Percentiles rank a stretch among this genome's conserved stretches.
These are phyloP conservation scores for Nesometra sesokonis DNA, from an alignment of 35 echinoderm and acorn worm genomes.

Conservation along the genomic window DNA sequence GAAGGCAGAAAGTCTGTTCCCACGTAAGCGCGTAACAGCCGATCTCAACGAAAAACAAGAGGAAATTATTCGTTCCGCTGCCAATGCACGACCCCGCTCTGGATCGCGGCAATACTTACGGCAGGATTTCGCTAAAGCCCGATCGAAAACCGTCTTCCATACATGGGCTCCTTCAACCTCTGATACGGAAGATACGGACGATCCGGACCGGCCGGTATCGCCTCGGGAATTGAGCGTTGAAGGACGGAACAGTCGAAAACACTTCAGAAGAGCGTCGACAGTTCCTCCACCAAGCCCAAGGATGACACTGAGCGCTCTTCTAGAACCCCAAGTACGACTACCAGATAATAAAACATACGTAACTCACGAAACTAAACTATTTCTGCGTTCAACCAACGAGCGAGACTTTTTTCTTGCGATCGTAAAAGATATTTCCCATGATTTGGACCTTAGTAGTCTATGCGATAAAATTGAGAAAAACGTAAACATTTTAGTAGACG, in stretches of 20 bases:
- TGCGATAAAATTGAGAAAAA: constrained; percentile 64
- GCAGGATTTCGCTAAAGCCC: constrained; percentile 90
- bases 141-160: constrained; percentile 71
- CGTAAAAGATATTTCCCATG: constrained; percentile 96
- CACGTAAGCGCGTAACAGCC: constrained; percentile 5
- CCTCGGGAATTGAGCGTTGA: constrained; percentile 20
- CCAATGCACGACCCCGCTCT: constrained; percentile 59
- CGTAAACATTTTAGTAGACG: constrained; percentile 64
- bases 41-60: background rate
- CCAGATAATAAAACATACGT: constrained; percentile 71
- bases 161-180: constrained; percentile 43
- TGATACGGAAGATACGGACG: constrained; percentile 2
- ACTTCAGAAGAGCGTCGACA: constrained; percentile 76
- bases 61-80: constrained; percentile 8
- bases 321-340: constrained; percentile 61
- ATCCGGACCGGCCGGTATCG: constrained; percentile 27
- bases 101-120: constrained; percentile 83
- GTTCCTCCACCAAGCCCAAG: constrained; percentile 55
- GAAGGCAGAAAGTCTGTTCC: constrained; percentile 14
- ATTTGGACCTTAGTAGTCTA: constrained; percentile 67
- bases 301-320: constrained; percentile 56
- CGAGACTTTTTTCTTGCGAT: constrained; percentile 88
- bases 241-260: constrained; percentile 34
- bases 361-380: constrained; percentile 66
- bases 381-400: constrained; percentile 69